These are phyloP conservation scores for Archivesica marissinica DNA, from an alignment of 1,140 invertebrate genomes.

Conservation along the genomic window DNA sequence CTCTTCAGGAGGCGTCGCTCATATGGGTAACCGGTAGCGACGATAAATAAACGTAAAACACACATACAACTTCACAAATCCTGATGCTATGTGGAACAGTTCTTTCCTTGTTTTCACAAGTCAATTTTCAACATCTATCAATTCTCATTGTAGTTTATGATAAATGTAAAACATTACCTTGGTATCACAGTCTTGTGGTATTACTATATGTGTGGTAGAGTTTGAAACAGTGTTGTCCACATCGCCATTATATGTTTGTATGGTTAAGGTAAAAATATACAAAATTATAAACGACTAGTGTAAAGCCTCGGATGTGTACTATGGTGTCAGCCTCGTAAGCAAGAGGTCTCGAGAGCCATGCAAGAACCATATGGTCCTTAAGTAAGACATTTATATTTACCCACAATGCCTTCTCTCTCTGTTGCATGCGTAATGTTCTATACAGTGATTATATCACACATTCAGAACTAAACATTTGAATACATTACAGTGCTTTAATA, in stretches of 20 bases:
- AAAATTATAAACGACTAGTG: slow-evolving; percentile 65
- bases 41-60: too few species aligned
- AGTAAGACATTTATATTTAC: neutral
- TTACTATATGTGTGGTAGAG: slow-evolving; percentile 71
- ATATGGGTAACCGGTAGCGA: too few species aligned
- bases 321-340: too few species aligned
- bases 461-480: neutral
- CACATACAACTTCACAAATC: too few species aligned
- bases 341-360: neutral
- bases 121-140: too few species aligned
- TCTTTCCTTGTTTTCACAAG: too few species aligned
- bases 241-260: slow-evolving; percentile 74
- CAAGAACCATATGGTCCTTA: neutral
- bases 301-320: too few species aligned
- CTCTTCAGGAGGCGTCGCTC: too few species aligned
- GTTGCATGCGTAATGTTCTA: neutral
- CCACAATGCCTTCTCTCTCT: too few species aligned
- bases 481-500: too few species aligned
- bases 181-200: slow-evolving; percentile 47
- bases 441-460: neutral
- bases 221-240: slow-evolving; percentile 63
- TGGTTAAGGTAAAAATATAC: slow-evolving; percentile 62
- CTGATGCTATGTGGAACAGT: too few species aligned
- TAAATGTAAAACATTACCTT: slow-evolving; percentile 67
- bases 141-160: too few species aligned